Evolutionary conservation across 1,140 invertebrate genomes (phyloP).

Genomic region (Maniola jurtina): DNA sequence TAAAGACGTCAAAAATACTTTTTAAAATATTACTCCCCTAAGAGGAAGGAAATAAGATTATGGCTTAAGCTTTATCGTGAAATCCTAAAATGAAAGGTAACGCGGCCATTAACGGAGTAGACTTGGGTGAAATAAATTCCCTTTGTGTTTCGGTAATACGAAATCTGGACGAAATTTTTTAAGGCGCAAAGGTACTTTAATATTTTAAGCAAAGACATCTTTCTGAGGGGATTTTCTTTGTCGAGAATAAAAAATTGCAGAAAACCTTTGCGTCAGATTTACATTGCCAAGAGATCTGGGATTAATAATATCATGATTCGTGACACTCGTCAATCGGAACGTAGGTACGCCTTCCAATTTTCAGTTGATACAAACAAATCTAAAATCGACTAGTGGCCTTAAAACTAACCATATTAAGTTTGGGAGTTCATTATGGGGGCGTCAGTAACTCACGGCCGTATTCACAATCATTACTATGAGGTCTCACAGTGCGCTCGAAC

Average conservation of each 20-base stretch:
- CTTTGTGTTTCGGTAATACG: conserved; percentile 28
- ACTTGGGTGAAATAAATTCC: conserved; percentile 26
- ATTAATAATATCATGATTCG: conserved; percentile 2
- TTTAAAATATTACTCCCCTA: conserved; percentile 3
- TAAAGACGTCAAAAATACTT: conserved; percentile 9
- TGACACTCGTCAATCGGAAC: neutral
- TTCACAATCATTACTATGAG: too few species aligned
- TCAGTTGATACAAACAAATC: too few species aligned
- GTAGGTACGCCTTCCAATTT: too few species aligned
- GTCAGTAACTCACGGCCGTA: too few species aligned
- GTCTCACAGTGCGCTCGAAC: too few species aligned
- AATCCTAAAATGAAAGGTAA: conserved; percentile 25
- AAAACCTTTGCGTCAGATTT: neutral
- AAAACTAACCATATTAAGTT: too few species aligned
- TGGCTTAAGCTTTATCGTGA: conserved; percentile 9
- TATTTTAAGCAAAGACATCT: conserved; percentile 23
- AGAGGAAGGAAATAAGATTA: conserved; percentile 5
- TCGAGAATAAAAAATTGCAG: conserved; percentile 6
- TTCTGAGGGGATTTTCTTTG: conserved; percentile 16
- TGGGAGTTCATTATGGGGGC: too few species aligned
- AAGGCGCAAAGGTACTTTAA: conserved; percentile 21
- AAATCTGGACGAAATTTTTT: conserved; percentile 27
- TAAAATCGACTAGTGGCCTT: too few species aligned
- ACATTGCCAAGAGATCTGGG: neutral
- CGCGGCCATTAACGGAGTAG: conserved; percentile 29